Evolutionary conservation across 1,140 invertebrate species (phyloP).

Genomic region (Babylonia areolata): DNA sequence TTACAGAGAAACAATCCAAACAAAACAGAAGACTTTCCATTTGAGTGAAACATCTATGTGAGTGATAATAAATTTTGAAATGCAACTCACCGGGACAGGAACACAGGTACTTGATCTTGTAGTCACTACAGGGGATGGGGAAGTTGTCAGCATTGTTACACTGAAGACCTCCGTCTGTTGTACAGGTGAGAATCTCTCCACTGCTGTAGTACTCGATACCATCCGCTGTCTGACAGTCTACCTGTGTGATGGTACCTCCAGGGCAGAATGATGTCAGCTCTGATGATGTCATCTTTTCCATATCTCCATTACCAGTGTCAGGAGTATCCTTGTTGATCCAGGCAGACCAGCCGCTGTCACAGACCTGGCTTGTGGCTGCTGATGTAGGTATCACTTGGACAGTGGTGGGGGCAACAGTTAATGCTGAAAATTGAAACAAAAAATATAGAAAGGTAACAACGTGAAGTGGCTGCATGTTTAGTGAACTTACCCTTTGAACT

Average conservation of each 20-base stretch:
- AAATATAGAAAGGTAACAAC: too few species aligned
- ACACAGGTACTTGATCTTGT: conserved; percentile 75
- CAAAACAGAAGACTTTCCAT: too few species aligned
- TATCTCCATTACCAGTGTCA: conserved; percentile 37
- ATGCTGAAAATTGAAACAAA: background rate
- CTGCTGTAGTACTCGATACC: conserved; percentile 52
- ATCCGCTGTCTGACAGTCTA: conserved; percentile 59
- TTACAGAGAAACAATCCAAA: too few species aligned
- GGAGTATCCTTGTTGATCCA: conserved; percentile 65
- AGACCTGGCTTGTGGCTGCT: conserved; percentile 2
- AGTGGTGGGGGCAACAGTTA: background rate
- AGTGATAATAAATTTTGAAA: too few species aligned
- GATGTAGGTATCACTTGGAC: background rate
- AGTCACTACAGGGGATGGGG: conserved; percentile 71
- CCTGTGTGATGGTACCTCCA: conserved; percentile 55
- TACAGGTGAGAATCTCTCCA: conserved; percentile 59
- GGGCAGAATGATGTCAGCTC: conserved; percentile 54
- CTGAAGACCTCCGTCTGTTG: conserved; percentile 49
- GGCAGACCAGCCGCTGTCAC: conserved; percentile 52
- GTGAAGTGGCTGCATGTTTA: too few species aligned
- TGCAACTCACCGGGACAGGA: conserved; percentile 64
- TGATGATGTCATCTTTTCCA: conserved; percentile 49
- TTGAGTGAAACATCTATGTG: too few species aligned
- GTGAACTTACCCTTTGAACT: too few species aligned
- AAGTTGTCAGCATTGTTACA: conserved; percentile 61